phyloP scores from a whole-genome alignment of 2,797 vertebrate species.

The Carcharodon carcharias region DNA sequence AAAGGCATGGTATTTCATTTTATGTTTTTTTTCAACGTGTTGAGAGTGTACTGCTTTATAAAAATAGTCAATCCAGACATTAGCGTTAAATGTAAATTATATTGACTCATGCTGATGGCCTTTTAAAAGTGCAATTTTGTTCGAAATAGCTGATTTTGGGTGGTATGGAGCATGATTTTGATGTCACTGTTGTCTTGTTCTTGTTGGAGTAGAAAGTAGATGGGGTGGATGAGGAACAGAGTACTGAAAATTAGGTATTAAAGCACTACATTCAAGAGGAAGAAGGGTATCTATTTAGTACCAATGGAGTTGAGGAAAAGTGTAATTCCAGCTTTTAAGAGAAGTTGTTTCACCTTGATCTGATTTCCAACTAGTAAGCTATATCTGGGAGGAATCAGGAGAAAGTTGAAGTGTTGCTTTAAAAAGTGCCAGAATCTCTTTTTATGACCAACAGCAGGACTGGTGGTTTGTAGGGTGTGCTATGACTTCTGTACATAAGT shows the following conservation, averaged over 20 bases:
- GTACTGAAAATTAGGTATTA: too few species aligned
- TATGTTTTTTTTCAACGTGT: too few species aligned
- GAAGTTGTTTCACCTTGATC: background rate
- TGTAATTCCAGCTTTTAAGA: background rate
- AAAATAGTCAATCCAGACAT: too few species aligned
- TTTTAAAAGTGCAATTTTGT: background rate
- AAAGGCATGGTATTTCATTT: too few species aligned
- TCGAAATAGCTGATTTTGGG: too few species aligned
- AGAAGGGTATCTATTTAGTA: too few species aligned
- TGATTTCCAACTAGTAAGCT: background rate
- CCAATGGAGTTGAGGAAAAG: background rate
- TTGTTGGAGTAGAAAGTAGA: too few species aligned
- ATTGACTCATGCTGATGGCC: background rate
- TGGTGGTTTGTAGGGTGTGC: background rate
- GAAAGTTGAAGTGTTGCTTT: background rate
- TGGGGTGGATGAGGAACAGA: too few species aligned
- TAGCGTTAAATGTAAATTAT: background rate
- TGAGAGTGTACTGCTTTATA: too few species aligned
- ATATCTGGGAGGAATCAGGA: background rate
- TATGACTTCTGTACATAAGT: too few species aligned
- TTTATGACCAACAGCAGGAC: background rate
- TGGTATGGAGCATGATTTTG: background rate
- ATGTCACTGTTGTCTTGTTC: background rate
- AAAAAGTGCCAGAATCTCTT: background rate
- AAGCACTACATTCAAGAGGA: too few species aligned